Percentiles rank a stretch among this genome's conserved stretches.
phyloP scores from a whole-genome alignment of 2,888 invertebrate genomes.

The Chymomyza procnemis region DNA sequence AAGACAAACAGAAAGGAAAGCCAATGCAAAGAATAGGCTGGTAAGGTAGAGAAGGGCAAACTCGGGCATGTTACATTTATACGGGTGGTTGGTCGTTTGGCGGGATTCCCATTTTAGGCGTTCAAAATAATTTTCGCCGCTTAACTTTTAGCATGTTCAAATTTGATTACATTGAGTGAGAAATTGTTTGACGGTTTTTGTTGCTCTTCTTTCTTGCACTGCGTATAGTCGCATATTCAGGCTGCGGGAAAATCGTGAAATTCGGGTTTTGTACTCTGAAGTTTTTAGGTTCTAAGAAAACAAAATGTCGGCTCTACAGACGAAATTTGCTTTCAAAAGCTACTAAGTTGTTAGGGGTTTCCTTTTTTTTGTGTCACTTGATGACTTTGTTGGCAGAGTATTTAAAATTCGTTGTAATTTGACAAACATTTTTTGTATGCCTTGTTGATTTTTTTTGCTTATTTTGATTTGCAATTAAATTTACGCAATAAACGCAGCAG shows the following conservation, averaged over 20 bases:
- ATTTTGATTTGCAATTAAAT: constrained; percentile 59
- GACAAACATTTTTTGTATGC: not conserved
- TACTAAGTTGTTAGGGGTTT: too few relatives aligned
- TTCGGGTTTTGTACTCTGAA: too few relatives aligned
- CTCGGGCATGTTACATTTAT: not conserved
- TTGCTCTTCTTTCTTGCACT: not conserved
- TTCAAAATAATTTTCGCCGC: constrained; percentile 57
- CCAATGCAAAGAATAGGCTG: not conserved
- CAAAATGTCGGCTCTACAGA: too few relatives aligned
- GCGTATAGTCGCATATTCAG: too few relatives aligned
- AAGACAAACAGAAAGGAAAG: not conserved
- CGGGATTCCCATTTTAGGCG: constrained; percentile 18
- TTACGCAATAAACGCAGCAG: constrained; percentile 44
- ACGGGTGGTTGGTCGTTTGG: constrained; percentile 16
- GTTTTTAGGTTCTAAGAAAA: too few relatives aligned
- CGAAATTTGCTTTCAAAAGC: too few relatives aligned
- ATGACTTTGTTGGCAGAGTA: too few relatives aligned
- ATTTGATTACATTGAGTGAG: constrained; percentile 56
- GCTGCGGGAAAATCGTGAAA: too few relatives aligned
- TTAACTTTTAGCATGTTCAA: constrained; percentile 56
- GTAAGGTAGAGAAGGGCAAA: not conserved
- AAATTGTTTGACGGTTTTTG: constrained; percentile 16
- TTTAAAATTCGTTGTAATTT: not conserved
- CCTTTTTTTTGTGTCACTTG: too few relatives aligned
- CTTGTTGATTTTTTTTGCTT: constrained; percentile 16